phyloP scores from a whole-genome alignment of 2,797 vertebrate species.

The Rhynchotus rufescens region DNA sequence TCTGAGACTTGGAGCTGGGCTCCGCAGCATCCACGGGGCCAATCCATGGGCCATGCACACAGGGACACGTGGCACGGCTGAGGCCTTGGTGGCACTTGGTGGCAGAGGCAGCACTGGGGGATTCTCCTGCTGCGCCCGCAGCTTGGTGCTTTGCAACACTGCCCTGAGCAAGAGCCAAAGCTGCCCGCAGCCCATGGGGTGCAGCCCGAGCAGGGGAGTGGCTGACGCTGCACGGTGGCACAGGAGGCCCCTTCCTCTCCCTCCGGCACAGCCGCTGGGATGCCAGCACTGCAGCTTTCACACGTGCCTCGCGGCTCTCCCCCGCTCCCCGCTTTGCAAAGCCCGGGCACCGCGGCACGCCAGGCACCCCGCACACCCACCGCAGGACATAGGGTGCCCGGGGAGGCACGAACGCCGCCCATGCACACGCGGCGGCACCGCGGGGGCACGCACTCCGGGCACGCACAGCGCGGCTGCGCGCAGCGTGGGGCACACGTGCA shows the following conservation, averaged over 20 bases:
- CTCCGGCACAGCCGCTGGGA: background rate
- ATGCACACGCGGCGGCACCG: fast-evolving
- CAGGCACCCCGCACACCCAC: too few relatives aligned
- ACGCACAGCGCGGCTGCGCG: background rate
- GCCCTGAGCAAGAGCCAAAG: background rate
- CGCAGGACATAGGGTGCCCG: too few relatives aligned
- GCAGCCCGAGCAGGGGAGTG: background rate
- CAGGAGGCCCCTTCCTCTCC: background rate
- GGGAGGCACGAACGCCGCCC: background rate
- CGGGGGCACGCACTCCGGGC: background rate
- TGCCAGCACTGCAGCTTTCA: background rate
- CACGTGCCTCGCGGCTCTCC: background rate
- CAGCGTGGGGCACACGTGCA: background rate
- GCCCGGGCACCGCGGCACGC: too few relatives aligned
- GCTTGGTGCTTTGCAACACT: background rate
- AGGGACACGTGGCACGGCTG: background rate
- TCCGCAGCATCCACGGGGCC: too few relatives aligned
- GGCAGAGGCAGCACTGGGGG: background rate
- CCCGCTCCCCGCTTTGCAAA: background rate
- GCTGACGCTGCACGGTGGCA: background rate
- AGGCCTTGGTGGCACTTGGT: fast-evolving
- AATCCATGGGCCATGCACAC: too few relatives aligned
- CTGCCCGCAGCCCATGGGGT: background rate
- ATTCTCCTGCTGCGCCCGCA: background rate
- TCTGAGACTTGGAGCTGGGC: background rate